These are phyloP conservation scores for Oscheius onirici DNA, from an alignment of 2,888 invertebrate genomes.

Conservation along the genomic window DNA sequence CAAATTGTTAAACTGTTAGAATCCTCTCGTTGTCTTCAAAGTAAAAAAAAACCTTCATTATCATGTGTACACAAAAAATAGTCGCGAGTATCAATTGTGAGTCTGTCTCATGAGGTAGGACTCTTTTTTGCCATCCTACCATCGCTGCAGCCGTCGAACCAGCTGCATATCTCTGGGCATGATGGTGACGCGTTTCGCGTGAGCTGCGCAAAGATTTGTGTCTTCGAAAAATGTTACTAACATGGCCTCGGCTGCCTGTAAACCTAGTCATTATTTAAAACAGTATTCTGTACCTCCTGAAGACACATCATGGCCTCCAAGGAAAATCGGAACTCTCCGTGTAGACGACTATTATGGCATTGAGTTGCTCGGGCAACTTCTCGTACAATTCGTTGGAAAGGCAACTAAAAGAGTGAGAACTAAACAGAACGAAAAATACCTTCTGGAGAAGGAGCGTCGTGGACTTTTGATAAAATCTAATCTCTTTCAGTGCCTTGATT, in stretches of 20 bases:
- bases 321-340: constrained; percentile 29
- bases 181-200: constrained; percentile 49
- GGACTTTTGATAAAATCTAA: constrained; percentile 44
- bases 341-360: neutral
- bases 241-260: constrained; percentile 44
- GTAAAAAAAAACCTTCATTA: too few relatives aligned
- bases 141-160: constrained; percentile 38
- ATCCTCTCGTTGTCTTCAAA: too few relatives aligned
- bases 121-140: constrained; percentile 14
- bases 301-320: constrained; percentile 39
- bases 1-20: too few relatives aligned
- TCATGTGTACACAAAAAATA: too few relatives aligned
- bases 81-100: too few relatives aligned
- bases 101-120: too few relatives aligned
- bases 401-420: constrained; percentile 36
- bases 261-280: neutral
- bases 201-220: constrained; percentile 33
- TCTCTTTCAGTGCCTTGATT: constrained; percentile 43
- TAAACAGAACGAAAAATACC: constrained; percentile 18
- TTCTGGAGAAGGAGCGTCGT: constrained; percentile 43
- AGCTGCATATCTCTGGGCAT: constrained; percentile 42
- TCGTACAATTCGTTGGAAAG: constrained; percentile 40
- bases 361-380: constrained; percentile 32
- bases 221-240: constrained; percentile 44
- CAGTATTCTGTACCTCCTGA: constrained; percentile 36